Evolutionary conservation across 2,888 invertebrate genomes (phyloP).

Genomic region (Embidobia sp.): DNA sequence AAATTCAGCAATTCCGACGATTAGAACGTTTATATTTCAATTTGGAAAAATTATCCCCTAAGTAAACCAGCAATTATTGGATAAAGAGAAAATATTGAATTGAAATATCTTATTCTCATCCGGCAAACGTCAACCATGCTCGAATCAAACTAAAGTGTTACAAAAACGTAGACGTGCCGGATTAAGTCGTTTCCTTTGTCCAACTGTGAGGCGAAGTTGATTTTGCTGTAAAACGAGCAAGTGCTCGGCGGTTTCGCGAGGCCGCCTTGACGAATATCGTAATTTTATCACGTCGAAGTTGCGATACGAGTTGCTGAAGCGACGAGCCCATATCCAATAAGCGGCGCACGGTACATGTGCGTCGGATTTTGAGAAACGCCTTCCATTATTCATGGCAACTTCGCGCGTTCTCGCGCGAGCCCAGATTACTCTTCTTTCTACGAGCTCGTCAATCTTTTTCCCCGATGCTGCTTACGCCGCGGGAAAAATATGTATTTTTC

Average conservation of each 20-base stretch:
- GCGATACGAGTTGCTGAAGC: conserved; percentile 69
- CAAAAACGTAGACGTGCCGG: too few species aligned
- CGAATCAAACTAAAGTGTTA: too few species aligned
- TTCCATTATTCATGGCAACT: conserved; percentile 78
- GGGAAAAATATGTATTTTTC: conserved; percentile 55
- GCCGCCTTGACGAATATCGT: conserved; percentile 60
- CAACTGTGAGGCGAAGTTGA: not conserved
- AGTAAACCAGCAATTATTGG: too few species aligned
- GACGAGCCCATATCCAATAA: conserved; percentile 69
- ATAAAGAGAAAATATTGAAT: too few species aligned
- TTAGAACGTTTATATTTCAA: too few species aligned
- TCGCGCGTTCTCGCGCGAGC: conserved; percentile 68
- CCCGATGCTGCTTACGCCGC: conserved; percentile 34
- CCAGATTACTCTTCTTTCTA: conserved; percentile 63
- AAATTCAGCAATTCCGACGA: too few species aligned
- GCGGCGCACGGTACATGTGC: conserved; percentile 63
- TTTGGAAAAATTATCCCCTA: too few species aligned
- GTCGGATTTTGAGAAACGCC: conserved; percentile 77
- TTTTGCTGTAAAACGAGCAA: not conserved
- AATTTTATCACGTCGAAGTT: conserved; percentile 72
- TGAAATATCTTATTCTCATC: too few species aligned
- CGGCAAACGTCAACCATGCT: too few species aligned
- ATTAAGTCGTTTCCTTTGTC: not conserved
- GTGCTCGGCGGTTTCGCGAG: not conserved
- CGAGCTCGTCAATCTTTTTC: conserved; percentile 63